These are phyloP conservation scores for Hippocampus abdominalis DNA, from an alignment of 2,113 vertebrate species.

Conservation along the genomic window DNA sequence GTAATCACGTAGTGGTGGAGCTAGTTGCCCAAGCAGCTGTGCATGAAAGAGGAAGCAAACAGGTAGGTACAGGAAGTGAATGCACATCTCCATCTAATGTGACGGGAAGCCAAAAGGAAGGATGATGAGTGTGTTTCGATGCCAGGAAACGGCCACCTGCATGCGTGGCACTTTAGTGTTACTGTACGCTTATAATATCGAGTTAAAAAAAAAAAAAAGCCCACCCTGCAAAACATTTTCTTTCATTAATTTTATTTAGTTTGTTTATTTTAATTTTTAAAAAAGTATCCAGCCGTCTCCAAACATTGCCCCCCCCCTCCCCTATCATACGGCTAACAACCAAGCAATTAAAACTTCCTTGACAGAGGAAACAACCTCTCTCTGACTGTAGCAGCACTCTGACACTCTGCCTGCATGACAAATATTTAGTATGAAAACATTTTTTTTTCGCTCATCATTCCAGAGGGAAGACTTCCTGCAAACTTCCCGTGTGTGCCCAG, in stretches of 20 bases:
- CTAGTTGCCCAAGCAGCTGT: not conserved
- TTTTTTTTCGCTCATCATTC: slow-evolving; percentile 29
- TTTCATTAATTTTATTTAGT: not conserved
- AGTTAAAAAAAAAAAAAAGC: not conserved
- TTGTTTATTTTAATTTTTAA: not conserved
- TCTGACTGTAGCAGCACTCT: not conserved
- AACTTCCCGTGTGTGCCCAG: slow-evolving; percentile 11
- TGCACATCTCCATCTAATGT: not conserved
- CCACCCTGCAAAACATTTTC: not conserved
- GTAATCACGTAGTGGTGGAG: not conserved
- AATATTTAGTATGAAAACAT: slow-evolving; percentile 46
- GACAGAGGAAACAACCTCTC: not conserved
- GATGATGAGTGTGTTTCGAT: not conserved
- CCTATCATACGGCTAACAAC: not conserved
- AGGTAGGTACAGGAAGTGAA: slow-evolving; percentile 26
- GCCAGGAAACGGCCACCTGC: not conserved
- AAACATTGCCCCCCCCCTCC: not conserved
- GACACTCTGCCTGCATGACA: slow-evolving; percentile 9
- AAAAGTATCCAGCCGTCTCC: not conserved
- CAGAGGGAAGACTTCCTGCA: slow-evolving; percentile 12
- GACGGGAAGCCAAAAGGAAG: slow-evolving; percentile 25
- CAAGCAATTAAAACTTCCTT: not conserved
- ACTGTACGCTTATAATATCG: not conserved
- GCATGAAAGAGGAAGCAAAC: not conserved
- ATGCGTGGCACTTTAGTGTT: not conserved